Conservation (phyloP, 2,888 invertebrate species). For the Microdon myrmicae region DNA sequence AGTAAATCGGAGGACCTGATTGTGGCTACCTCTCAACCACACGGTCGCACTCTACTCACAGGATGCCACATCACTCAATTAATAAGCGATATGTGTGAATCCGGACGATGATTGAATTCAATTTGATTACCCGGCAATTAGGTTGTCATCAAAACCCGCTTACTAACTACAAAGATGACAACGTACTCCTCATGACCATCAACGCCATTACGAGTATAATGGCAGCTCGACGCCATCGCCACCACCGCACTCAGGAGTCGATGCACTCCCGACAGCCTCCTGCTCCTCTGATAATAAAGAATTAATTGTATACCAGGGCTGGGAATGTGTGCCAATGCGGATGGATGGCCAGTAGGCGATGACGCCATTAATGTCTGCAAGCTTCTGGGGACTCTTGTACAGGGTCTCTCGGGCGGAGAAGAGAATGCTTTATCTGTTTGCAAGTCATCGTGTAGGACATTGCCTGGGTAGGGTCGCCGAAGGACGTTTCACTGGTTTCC, state of each 20-base stretch:
- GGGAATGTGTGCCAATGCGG: constrained; percentile 43
- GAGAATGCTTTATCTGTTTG: constrained; percentile 23
- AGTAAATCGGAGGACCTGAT: constrained; percentile 14
- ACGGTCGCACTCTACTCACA: constrained; percentile 24
- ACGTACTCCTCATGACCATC: background rate
- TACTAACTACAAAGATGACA: constrained; percentile 17
- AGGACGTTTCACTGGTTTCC: constrained; percentile 35
- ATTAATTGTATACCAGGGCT: constrained; percentile 30
- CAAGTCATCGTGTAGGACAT: constrained; percentile 37
- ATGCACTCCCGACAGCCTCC: constrained; percentile 5
- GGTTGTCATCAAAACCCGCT: constrained; percentile 43
- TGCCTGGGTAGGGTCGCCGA: constrained; percentile 26
- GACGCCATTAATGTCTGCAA: constrained; percentile 29
- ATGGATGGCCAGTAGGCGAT: constrained; percentile 18
- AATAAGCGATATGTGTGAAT: constrained; percentile 45
- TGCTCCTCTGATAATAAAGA: constrained; percentile 26
- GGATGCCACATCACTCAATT: constrained; percentile 40
- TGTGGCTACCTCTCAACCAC: constrained; percentile 28
- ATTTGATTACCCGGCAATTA: constrained; percentile 49
- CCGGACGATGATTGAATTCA: constrained; percentile 46
- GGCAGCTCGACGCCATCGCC: constrained; percentile 7
- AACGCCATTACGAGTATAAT: background rate
- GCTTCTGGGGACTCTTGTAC: no score
- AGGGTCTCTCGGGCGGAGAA: constrained; percentile 13
- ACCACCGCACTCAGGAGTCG: constrained; percentile 1